Evolutionary conservation across 1,140 invertebrate genomes (phyloP), one percentile per base, ranked within the genome.

Genomic region (Mizuhopecten yessoensis): DNA sequence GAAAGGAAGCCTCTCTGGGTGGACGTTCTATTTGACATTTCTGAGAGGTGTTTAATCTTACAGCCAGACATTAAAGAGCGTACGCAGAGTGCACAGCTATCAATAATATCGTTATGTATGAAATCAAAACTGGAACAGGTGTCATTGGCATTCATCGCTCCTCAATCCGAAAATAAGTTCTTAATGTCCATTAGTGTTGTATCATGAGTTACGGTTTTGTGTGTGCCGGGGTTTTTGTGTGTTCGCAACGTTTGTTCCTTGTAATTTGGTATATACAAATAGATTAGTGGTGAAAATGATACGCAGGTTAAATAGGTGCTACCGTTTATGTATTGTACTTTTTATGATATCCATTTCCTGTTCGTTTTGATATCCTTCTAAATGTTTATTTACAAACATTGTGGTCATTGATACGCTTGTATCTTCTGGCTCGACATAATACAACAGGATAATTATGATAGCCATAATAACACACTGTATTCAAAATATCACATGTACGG

Each of bases 101-200:
- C n/a, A 75, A 75, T 13, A 75, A 75, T 75, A 29, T 29, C 23
- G 1, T 75, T 75, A 75, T 75, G n/a, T n/a, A 75, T n/a, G 57
- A 75, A 75, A 75, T 75, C 57, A 75, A 75, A 75, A 7, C 57
- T 75, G 29, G 57, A 75, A 75, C 57, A 75, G 57, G 57, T 75
- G 57, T 17, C 57, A 17, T 29, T 29, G 57, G 29, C 57, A 75
- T 75, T 75, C 23, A 75, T 75, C 5, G 57, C 29, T 75, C 17
- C 42, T 75, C n/a, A 75, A 45, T 39, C 36, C 36, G 5, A 7
- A 39, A 39, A 39, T n/a, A n/a, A 17, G 9, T 45, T 75, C 17
- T 49, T 49, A 9, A 75, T n/a, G 11, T 29, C n/a, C 57, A 17
- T 75, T 75, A 75, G 23, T n/a, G 10, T 17, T 75, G 23, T 29